phyloP scores from a whole-genome alignment of 2,888 invertebrate species.

The Kuschelorhynchus macadamiae region DNA sequence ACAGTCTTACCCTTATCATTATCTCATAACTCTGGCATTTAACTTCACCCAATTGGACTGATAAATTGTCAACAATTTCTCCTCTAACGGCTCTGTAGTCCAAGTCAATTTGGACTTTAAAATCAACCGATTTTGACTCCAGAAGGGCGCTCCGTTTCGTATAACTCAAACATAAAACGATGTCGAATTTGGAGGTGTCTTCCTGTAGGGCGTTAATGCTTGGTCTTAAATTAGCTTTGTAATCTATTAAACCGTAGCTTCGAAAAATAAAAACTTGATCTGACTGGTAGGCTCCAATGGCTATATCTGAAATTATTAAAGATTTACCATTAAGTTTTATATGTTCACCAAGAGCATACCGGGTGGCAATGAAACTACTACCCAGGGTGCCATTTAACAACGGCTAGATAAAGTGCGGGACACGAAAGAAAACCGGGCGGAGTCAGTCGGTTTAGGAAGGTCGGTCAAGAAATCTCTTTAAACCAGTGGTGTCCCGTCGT shows the following conservation, averaged over 20 bases:
- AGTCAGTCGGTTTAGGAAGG: no score
- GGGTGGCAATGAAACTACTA: no score
- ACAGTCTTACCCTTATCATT: background rate
- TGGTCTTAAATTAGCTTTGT: constrained; percentile 41
- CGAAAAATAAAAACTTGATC: constrained; percentile 72
- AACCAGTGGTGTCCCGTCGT: no score
- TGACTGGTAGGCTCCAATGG: constrained; percentile 74
- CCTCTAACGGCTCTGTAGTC: background rate
- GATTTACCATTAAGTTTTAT: no score
- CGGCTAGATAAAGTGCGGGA: no score
- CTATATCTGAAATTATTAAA: constrained; percentile 71
- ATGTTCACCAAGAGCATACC: no score
- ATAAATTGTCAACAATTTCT: background rate
- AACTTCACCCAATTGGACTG: background rate
- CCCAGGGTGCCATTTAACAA: no score
- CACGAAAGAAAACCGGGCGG: no score
- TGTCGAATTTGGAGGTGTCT: constrained; percentile 16
- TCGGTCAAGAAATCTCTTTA: no score
- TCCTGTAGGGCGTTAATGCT: constrained; percentile 22
- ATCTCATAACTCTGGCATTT: background rate
- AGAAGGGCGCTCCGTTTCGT: constrained; percentile 39
- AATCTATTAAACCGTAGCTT: constrained; percentile 63
- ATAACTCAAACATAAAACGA: constrained; percentile 46
- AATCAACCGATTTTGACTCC: background rate
- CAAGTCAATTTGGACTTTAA: background rate